Base-by-base conservation (phyloP, 2,797 vertebrate species). In the Choloepus didactylus region DNA sequence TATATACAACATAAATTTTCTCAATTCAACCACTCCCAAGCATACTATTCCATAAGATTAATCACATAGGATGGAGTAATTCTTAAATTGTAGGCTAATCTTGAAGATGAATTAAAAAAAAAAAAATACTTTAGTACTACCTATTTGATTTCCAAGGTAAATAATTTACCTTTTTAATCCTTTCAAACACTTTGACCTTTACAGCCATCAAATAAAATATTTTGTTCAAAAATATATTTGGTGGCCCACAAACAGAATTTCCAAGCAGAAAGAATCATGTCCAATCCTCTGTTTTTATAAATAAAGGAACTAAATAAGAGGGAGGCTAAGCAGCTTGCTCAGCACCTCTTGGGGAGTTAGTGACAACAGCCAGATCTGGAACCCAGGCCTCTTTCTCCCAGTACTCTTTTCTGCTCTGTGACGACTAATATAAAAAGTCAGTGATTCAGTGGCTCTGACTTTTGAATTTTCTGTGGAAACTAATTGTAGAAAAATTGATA, bases 191-290 rank as follows among this genome's bases (percentile, higher is more conserved):
- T 94, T 89, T 83, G 72, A 70, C 9, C 54, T 70, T 62, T 73
- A 76, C 21, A 95, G 15, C 7, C 69, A 91, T 62, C 0, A 4
- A 85, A 44, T 60, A 95, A 92, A 93, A 72, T 92, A 85, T 31
- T 82, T 81, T 67, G 25, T 29, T 87, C 27, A 89, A 77, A 87
- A 66, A 41, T 89, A 29, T 46, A 72, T 92, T 38, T 66, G 72
- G 72, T 72, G 62, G 19, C 27, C 35, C 59, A 81, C n/a, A 87
- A 87, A 38, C 66, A 44, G 56, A 94, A 85, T 89, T 93, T 86
- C 25, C 51, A 51, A n/a, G 81, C 51, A 84, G 49, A 80, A 93
- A 77, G 18, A 91, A 84, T 79, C n/a, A 5, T 54, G 9, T 86
- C 38, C 38, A 70, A 9, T 18, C n/a, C 21, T 96, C 46, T 62